Base-by-base conservation (phyloP, 2,888 invertebrate genomes). In the Laothoe populi region DNA sequence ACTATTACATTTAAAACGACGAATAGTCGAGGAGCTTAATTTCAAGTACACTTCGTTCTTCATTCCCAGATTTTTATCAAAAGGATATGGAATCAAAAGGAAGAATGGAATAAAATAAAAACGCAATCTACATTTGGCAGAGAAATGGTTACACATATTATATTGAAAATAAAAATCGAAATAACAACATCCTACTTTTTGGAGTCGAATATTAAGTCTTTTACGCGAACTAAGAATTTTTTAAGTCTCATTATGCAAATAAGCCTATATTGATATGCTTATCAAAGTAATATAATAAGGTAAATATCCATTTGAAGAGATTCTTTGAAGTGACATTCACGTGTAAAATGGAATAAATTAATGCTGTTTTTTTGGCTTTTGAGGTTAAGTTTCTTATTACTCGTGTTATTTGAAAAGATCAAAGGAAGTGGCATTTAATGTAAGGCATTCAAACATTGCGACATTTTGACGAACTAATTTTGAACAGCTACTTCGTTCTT, bases 201-300 rank as follows among this genome's bases (percentile, higher is more conserved):
- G n/a, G n/a, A n/a, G n/a, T n/a, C n/a, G n/a, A n/a, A n/a, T n/a
- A n/a, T n/a, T n/a, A n/a, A 24, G 31, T 31, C 31, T 26, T 53
- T 53, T 35, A 24, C 1, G 5, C 13, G 3, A 1, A n/a, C 23
- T 16, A 44, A 59, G 44, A 59, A 13, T 23, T 44, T 42, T 44
- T 59, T 19, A 26, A 26, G 59, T 59, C 42, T n/a, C 44, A 46
- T 46, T 23, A 60, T 48, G 16, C 48, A 48, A 48, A 26, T 48
- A 48, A 48, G n/a, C 62, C 64, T 62, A 57, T 73, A 67, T 78
- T 78, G 74, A 79, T 75, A 74, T 66, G 70, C 77, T 76, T 83
- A 35, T 82, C 81, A 81, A 81, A 79, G 78, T 70, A 68, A 75
- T 74, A 80, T 79, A 79, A 80, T 82, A 81, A 76, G 64, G 67